These are phyloP conservation scores for Xestia c-nigrum DNA, from an alignment of 2,888 invertebrate species.

Conservation along the genomic window DNA sequence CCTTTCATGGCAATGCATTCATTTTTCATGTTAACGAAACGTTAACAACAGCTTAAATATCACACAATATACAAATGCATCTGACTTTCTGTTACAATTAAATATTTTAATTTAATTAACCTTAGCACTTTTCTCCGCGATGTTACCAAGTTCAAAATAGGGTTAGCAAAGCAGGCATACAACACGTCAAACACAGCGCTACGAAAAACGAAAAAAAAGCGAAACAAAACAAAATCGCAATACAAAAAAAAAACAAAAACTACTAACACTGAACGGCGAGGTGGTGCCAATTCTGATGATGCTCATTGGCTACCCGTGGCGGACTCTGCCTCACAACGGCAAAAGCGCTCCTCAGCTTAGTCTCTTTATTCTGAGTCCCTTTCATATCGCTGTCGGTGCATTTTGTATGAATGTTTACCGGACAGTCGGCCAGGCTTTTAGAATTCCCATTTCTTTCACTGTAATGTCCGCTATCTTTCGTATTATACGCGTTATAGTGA, in stretches of 20 bases:
- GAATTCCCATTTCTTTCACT: constrained; percentile 86
- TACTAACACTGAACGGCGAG: constrained; percentile 93
- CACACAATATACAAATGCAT: constrained; percentile 38
- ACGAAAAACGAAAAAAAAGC: constrained; percentile 61
- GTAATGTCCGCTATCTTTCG: constrained; percentile 89
- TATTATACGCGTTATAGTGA: constrained; percentile 88
- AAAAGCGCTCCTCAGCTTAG: constrained; percentile 91
- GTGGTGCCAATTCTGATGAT: constrained; percentile 91
- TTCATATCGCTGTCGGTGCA: constrained; percentile 85
- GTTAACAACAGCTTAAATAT: background rate
- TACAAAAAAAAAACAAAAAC: constrained; percentile 79
- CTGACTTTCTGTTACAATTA: constrained; percentile 14
- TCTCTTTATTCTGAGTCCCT: constrained; percentile 85
- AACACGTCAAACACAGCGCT: constrained; percentile 48
- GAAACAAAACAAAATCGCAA: constrained; percentile 67
- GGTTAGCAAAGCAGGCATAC: constrained; percentile 46
- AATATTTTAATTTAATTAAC: background rate
- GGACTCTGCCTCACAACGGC: constrained; percentile 91
- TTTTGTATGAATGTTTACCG: constrained; percentile 89
- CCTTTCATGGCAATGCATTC: background rate
- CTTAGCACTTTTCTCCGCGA: constrained; percentile 29
- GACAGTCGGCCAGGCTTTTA: constrained; percentile 85
- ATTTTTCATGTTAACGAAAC: background rate
- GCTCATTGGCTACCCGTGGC: constrained; percentile 86
- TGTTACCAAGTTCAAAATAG: constrained; percentile 10